Conservation (phyloP, 2,797 vertebrate species). For the Spondyliosoma cantharus region DNA sequence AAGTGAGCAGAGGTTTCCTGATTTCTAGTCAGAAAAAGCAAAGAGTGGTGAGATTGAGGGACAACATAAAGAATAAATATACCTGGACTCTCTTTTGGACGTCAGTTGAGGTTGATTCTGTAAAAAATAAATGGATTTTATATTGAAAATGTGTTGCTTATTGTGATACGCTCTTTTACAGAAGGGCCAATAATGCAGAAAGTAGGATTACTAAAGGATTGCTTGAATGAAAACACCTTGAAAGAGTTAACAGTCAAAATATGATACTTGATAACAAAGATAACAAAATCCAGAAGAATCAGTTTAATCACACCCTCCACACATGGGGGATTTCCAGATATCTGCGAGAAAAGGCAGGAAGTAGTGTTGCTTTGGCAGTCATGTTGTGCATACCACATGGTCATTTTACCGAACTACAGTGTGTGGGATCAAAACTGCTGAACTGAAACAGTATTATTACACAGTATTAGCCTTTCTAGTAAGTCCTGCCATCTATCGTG, state of each 20-base stretch:
- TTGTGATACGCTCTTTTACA: constrained; percentile 39
- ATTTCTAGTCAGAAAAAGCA: constrained; percentile 40
- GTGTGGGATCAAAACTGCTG: background rate
- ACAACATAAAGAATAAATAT: constrained; percentile 69
- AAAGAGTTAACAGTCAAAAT: constrained; percentile 20
- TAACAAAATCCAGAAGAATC: constrained; percentile 11
- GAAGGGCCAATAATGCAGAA: constrained; percentile 51
- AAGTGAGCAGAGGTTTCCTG: constrained; percentile 40
- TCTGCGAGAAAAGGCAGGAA: constrained; percentile 37
- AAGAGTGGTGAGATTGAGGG: constrained; percentile 45
- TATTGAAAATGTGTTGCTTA: constrained; percentile 70
- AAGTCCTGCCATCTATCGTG: background rate
- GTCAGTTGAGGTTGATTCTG: constrained; percentile 85
- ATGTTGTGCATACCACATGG: constrained; percentile 18
- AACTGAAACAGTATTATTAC: background rate
- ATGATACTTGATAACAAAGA: background rate
- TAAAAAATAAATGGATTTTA: constrained; percentile 86
- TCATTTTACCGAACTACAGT: constrained; percentile 4
- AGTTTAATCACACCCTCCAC: constrained; percentile 3
- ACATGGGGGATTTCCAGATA: constrained; percentile 43
- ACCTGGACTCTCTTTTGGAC: constrained; percentile 87
- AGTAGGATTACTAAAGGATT: constrained; percentile 12
- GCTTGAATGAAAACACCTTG: constrained; percentile 14
- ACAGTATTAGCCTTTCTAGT: background rate
- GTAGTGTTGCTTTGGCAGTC: constrained; percentile 22